phyloP scores from a whole-genome alignment of 2,797 vertebrate species.

The Triplophysa bombifrons region DNA sequence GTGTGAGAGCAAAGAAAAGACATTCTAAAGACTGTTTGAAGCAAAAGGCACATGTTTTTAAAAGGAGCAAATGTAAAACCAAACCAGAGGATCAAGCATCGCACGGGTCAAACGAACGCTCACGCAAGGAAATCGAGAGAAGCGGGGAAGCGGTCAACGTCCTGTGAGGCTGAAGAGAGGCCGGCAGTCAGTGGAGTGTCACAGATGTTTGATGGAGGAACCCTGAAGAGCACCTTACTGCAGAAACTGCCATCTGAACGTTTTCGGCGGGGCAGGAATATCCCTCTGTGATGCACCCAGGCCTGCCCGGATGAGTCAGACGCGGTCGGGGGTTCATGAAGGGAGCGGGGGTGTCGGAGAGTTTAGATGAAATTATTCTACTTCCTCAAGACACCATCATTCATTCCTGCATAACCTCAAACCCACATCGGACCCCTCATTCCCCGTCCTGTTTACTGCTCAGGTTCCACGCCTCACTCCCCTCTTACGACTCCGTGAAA shows the following conservation, averaged over 20 bases:
- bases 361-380: slow-evolving; percentile 65
- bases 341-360: slow-evolving; percentile 15
- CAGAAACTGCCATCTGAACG: neutral
- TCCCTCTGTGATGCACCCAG: slow-evolving; percentile 79
- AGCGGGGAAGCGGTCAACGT: slow-evolving; percentile 55
- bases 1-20: slow-evolving; percentile 24
- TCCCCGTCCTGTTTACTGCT: slow-evolving; percentile 53
- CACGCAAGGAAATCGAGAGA: slow-evolving; percentile 54
- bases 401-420: neutral
- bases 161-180: slow-evolving; percentile 51
- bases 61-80: slow-evolving; percentile 45
- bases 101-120: neutral
- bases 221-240: neutral
- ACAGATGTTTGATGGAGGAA: slow-evolving; percentile 45
- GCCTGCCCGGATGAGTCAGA: slow-evolving; percentile 87
- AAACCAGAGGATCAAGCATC: neutral
- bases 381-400: neutral
- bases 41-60: slow-evolving; percentile 71
- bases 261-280: neutral
- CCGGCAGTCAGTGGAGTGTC: slow-evolving; percentile 58
- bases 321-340: slow-evolving; percentile 39
- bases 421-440: neutral
- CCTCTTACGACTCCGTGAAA: slow-evolving; percentile 15
- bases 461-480: slow-evolving; percentile 3
- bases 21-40: slow-evolving; percentile 45